A percentile compares a stretch with the other conserved stretches of the same genome.
Conservation (phyloP, 2,888 invertebrate genomes). For the Parthenolecanium corni region DNA sequence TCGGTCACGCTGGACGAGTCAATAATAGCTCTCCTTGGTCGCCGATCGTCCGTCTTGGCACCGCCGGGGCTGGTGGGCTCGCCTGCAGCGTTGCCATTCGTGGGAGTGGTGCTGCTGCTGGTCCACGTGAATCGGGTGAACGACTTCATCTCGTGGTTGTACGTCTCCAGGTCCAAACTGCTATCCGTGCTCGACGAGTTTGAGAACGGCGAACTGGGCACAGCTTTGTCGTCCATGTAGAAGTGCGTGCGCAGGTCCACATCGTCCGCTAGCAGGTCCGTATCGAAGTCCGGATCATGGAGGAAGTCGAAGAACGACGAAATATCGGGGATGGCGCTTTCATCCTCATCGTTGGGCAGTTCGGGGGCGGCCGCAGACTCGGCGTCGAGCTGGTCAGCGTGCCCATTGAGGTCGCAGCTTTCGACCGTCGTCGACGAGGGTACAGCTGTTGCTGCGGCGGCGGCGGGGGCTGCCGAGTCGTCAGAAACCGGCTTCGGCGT, state of each 20-base stretch:
- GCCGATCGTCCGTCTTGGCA: not conserved
- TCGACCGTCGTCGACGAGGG: not conserved
- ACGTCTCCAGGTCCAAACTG: constrained; percentile 20
- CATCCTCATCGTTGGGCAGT: constrained; percentile 2
- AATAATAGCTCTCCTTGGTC: not conserved
- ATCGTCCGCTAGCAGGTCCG: not conserved
- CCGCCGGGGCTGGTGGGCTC: not conserved
- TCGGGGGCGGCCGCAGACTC: not conserved
- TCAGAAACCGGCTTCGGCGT: not conserved
- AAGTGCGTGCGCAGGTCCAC: not conserved
- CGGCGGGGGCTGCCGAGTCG: not conserved
- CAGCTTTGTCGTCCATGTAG: not conserved
- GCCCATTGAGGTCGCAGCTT: not conserved
- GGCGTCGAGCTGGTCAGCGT: not conserved
- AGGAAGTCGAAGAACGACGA: constrained; percentile 25
- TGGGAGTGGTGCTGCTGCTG: not conserved
- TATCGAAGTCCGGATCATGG: constrained; percentile 18
- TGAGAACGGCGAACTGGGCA: not conserved
- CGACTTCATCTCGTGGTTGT: not conserved
- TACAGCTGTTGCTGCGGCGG: not conserved
- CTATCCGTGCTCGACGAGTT: constrained; percentile 14
- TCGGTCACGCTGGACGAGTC: constrained; percentile 6
- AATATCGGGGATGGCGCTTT: constrained; percentile 18
- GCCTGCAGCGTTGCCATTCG: not conserved
- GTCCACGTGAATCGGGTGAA: not conserved